These are phyloP conservation scores for Chirona hameri DNA, from an alignment of 2,888 invertebrate species.

Conservation along the genomic window DNA sequence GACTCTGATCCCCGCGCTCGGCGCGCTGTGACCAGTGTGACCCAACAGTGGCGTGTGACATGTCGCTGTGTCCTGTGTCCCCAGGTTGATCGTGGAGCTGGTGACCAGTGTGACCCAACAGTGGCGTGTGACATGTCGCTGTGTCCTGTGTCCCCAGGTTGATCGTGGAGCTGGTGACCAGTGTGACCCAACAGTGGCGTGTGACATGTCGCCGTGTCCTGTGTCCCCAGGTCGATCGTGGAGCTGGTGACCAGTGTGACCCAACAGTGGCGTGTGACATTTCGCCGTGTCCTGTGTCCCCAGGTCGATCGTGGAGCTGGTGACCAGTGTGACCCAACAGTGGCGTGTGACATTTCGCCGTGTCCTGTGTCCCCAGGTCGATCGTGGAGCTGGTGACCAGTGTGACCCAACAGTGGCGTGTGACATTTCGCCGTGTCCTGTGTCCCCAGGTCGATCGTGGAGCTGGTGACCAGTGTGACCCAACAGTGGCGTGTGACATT, in stretches of 20 bases:
- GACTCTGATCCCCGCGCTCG: too few species aligned
- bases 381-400: constrained; percentile 1
- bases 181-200: too few species aligned
- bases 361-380: background rate
- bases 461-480: constrained; percentile 3
- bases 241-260: constrained; percentile 5
- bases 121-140: too few species aligned
- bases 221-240: background rate
- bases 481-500: too few species aligned
- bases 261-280: too few species aligned
- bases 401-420: too few species aligned
- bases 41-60: too few species aligned
- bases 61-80: background rate
- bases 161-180: background rate
- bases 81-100: background rate
- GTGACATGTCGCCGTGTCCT: background rate
- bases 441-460: background rate
- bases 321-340: too few species aligned
- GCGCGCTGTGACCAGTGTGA: too few species aligned
- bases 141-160: background rate
- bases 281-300: background rate
- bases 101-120: background rate
- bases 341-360: too few species aligned
- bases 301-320: background rate
- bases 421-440: background rate